phyloP scores from a whole-genome alignment of 2,113 vertebrate species.

The Lepus timidus region DNA sequence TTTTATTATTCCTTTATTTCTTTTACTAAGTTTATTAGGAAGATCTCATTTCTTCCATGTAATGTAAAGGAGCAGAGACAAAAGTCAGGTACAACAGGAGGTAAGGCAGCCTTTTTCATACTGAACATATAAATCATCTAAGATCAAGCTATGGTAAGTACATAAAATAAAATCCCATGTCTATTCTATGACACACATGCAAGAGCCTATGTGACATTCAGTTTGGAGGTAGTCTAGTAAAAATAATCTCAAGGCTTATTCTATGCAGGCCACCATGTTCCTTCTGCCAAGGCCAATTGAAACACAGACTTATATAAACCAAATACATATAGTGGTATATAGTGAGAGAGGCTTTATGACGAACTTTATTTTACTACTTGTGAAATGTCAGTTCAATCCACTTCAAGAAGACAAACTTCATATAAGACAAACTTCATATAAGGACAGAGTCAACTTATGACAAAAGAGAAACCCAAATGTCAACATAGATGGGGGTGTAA shows the following conservation, averaged over 20 bases:
- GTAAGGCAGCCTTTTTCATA: background rate
- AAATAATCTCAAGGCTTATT: background rate
- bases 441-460: background rate
- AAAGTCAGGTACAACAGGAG: background rate
- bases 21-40: conserved; percentile 11
- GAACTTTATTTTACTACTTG: background rate
- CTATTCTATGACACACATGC: background rate
- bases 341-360: background rate
- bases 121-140: background rate
- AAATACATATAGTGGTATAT: background rate
- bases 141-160: background rate
- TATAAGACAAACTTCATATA: background rate
- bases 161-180: background rate
- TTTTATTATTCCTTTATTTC: background rate
- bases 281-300: background rate
- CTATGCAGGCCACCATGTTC: background rate
- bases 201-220: background rate
- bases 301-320: background rate
- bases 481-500: background rate
- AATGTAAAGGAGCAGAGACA: conserved; percentile 11
- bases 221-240: background rate
- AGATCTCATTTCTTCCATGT: conserved; percentile 14
- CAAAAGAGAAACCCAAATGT: background rate
- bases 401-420: background rate
- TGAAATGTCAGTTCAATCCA: conserved; percentile 12